Conservation (phyloP, 53 echinoderm and acorn worm genomes). For the Echinarachnius parma region DNA sequence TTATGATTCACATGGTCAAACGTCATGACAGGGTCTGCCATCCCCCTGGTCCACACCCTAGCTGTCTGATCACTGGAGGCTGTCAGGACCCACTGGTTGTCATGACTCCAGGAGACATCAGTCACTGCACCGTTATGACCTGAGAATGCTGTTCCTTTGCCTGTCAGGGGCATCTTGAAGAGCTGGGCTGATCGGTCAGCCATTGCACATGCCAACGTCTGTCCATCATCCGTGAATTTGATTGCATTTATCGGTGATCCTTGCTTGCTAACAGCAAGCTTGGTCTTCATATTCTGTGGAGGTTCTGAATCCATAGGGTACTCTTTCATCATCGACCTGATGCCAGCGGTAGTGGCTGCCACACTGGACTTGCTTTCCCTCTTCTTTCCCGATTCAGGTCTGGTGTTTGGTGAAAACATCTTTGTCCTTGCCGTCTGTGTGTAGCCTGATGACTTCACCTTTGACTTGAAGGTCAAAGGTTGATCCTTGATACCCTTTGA, state of each 20-base stretch:
- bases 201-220: constrained; percentile 80
- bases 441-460: constrained; percentile 93
- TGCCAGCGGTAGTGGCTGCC: constrained; percentile 37
- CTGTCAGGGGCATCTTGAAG: constrained; percentile 91
- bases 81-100: constrained; percentile 79
- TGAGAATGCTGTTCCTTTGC: constrained; percentile 81
- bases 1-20: constrained; percentile 50
- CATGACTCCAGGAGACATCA: constrained; percentile 79
- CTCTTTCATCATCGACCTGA: constrained; percentile 73
- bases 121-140: constrained; percentile 85
- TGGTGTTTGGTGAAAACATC: constrained; percentile 88
- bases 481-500: constrained; percentile 60
- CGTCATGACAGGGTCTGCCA: constrained; percentile 56
- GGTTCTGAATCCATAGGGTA: constrained; percentile 72
- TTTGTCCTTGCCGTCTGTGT: constrained; percentile 58
- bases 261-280: constrained; percentile 59
- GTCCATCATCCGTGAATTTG: constrained; percentile 90
- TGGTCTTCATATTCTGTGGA: constrained; percentile 64
- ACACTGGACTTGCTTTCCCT: constrained; percentile 18
- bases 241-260: constrained; percentile 60
- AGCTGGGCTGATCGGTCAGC: constrained; percentile 78
- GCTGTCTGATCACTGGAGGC: constrained; percentile 90
- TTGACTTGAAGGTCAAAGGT: constrained; percentile 89
- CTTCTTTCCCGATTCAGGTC: constrained; percentile 22
- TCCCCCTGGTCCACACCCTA: constrained; percentile 71